phyloP scores from a whole-genome alignment of 2,888 invertebrate genomes.

The Synergus japonicus region DNA sequence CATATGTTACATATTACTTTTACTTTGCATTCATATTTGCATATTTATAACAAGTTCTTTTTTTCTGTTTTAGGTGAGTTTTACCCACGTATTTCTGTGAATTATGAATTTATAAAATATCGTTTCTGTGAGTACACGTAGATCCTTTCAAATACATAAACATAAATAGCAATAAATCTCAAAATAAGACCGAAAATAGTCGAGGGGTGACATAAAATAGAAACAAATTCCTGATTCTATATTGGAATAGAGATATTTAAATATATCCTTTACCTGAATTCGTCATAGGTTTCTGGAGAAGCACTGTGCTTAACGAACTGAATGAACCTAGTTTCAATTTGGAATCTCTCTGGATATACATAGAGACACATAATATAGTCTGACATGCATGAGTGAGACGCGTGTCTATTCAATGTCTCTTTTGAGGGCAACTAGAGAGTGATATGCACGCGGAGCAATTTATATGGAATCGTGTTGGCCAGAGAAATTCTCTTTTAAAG shows the following conservation, averaged over 20 bases:
- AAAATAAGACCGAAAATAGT: too few relatives aligned
- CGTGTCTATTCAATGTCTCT: conserved; percentile 34
- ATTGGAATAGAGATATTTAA: not conserved
- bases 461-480: conserved; percentile 18
- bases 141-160: not conserved
- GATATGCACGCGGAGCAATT: conserved; percentile 21
- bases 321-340: conserved; percentile 25
- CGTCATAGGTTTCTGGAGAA: conserved; percentile 1
- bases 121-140: not conserved
- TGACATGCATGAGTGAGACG: conserved; percentile 2
- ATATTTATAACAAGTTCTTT: not conserved
- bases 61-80: conserved; percentile 29
- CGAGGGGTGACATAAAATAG: not conserved
- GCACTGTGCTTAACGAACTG: conserved; percentile 36
- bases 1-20: not conserved
- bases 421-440: conserved; percentile 8
- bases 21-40: too few relatives aligned
- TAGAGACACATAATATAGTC: conserved; percentile 2
- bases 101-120: not conserved
- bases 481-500: conserved; percentile 26
- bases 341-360: not conserved
- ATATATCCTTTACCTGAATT: not conserved
- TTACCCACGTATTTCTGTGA: not conserved
- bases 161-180: too few relatives aligned
- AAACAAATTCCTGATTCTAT: not conserved